Conservation (phyloP, 1,140 invertebrate species). For the Dryas iulia region DNA sequence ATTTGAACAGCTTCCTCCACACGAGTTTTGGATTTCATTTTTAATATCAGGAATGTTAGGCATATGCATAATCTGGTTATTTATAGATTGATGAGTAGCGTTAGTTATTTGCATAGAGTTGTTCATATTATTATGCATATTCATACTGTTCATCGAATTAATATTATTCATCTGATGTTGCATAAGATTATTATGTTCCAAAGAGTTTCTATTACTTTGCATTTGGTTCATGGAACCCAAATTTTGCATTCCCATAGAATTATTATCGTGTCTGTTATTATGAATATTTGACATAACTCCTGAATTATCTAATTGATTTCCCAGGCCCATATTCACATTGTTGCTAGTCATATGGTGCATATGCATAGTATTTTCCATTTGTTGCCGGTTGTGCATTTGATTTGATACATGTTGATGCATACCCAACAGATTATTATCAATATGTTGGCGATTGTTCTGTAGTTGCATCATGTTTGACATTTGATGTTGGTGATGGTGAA, state of each 20-base stretch:
- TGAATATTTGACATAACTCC: conserved; percentile 56
- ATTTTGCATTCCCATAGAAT: conserved; percentile 65
- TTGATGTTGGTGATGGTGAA: conserved; percentile 68
- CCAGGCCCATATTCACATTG: conserved; percentile 56
- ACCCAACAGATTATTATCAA: conserved; percentile 65
- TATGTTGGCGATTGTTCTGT: conserved; percentile 62
- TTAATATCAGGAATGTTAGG: conserved; percentile 75
- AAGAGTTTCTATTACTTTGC: conserved; percentile 62
- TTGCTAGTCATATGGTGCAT: conserved; percentile 73
- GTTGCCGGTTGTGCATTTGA: conserved; percentile 73
- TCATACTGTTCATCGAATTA: conserved; percentile 62
- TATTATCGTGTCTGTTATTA: conserved; percentile 66
- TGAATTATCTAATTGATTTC: conserved; percentile 63
- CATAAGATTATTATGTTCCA: conserved; percentile 67
- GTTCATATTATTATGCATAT: conserved; percentile 64
- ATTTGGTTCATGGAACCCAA: conserved; percentile 70
- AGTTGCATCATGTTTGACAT: conserved; percentile 73
- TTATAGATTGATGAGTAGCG: conserved; percentile 62
- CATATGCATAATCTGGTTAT: conserved; percentile 65
- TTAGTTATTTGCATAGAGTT: conserved; percentile 65
- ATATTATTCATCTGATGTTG: conserved; percentile 73
- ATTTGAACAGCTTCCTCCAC: conserved; percentile 66
- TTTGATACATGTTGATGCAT: conserved; percentile 71
- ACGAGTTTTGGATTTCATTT: conserved; percentile 71
- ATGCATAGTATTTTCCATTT: conserved; percentile 69